phyloP scores from a whole-genome alignment of 2,113 vertebrate genomes.

The Phyllostomus hastatus region DNA sequence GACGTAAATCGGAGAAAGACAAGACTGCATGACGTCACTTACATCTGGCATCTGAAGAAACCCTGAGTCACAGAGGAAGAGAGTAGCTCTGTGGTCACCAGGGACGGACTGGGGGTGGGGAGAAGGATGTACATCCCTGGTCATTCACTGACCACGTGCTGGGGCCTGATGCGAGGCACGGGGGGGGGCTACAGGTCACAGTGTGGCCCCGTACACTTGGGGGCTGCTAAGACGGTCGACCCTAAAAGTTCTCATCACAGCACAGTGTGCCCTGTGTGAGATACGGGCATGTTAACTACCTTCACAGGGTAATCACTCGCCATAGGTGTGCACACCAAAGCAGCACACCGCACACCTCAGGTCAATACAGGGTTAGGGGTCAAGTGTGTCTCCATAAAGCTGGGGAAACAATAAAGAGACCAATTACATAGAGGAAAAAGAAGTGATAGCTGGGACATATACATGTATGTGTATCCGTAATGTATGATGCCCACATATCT shows the following conservation, averaged over 20 bases:
- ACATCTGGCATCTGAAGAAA: not conserved
- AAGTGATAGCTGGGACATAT: not conserved
- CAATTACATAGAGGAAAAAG: not conserved
- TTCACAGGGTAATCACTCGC: not conserved
- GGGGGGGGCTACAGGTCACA: too few species aligned
- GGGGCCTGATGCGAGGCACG: too few species aligned
- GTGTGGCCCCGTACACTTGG: accelerated
- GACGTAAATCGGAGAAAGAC: too few species aligned
- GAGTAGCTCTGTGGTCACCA: not conserved
- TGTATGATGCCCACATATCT: not conserved
- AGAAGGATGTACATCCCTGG: not conserved
- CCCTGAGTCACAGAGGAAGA: not conserved
- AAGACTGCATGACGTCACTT: too few species aligned
- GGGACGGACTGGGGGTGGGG: not conserved
- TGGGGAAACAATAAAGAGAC: not conserved
- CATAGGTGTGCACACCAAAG: not conserved
- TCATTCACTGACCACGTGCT: not conserved
- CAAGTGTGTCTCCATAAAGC: not conserved
- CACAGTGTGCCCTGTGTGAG: too few species aligned
- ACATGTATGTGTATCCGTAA: not conserved
- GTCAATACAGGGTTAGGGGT: not conserved
- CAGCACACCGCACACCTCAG: not conserved
- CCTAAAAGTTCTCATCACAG: too few species aligned
- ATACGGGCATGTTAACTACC: too few species aligned
- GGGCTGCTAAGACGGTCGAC: too few species aligned